A percentile compares a stretch with the other conserved stretches of the same genome.
These are phyloP conservation scores for Drosophila pullipes DNA, from an alignment of 2,888 invertebrate species.

Conservation along the genomic window DNA sequence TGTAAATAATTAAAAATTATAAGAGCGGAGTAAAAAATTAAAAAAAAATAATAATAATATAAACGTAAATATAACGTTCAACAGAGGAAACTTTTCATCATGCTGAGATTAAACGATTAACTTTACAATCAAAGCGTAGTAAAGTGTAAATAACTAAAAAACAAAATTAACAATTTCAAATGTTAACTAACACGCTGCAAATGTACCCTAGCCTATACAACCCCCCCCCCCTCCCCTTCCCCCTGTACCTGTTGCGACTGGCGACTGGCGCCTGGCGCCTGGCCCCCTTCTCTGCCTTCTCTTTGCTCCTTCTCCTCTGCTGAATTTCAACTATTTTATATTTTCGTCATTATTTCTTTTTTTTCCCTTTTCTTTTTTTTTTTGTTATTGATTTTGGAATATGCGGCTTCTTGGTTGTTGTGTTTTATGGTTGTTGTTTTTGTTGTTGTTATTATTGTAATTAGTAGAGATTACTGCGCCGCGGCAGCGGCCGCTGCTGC, in stretches of 20 bases:
- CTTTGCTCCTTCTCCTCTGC: conserved; percentile 5
- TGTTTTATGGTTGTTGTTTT: conserved; percentile 11
- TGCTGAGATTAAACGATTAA: conserved; percentile 42
- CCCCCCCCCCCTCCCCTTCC: fast-evolving
- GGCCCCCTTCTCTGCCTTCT: conserved; percentile 5
- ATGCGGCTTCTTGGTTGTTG: conserved; percentile 38
- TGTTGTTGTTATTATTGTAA: conserved; percentile 15
- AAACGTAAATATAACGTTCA: conserved; percentile 41
- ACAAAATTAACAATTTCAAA: conserved; percentile 65
- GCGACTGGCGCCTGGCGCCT: conserved; percentile 45
- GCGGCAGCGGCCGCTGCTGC: conserved; percentile 69
- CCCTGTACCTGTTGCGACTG: conserved; percentile 9
- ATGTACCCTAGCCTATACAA: conserved; percentile 29
- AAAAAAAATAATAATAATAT: conserved; percentile 26
- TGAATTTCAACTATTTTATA: conserved; percentile 7
- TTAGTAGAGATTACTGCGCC: conserved; percentile 58
- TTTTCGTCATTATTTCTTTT: neutral
- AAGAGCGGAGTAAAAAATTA: conserved; percentile 32
- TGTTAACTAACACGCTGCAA: conserved; percentile 51
- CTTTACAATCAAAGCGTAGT: conserved; percentile 36
- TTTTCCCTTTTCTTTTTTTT: neutral
- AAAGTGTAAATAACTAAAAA: conserved; percentile 60
- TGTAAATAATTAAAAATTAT: conserved; percentile 14
- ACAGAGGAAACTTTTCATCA: conserved; percentile 43
- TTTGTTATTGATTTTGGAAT: conserved; percentile 51